Evolutionary conservation across 2,797 vertebrate genomes (phyloP).

Genomic region (Fratercula arctica): DNA sequence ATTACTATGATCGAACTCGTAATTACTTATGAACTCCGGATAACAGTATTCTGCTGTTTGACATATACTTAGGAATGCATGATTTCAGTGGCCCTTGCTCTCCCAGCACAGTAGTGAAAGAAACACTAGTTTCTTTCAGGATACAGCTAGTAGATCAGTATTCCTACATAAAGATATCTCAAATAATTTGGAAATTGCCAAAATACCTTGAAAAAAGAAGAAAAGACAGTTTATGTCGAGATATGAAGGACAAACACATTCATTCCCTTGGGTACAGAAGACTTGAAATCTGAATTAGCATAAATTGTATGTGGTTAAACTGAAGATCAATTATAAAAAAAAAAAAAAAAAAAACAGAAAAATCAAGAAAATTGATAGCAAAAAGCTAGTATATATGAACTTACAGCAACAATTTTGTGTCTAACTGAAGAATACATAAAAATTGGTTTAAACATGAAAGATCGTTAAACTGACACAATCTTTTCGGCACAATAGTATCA

Average conservation of each 20-base stretch:
- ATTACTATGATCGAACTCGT: neutral
- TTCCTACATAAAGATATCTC: neutral
- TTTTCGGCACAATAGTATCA: neutral
- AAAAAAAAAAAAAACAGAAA: neutral
- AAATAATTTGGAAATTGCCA: neutral
- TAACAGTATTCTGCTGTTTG: neutral
- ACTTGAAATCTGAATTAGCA: neutral
- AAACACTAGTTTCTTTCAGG: neutral
- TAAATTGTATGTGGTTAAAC: neutral
- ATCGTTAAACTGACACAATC: neutral
- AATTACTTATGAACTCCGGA: neutral
- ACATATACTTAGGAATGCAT: neutral
- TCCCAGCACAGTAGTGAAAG: neutral
- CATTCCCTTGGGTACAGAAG: neutral
- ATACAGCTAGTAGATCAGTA: neutral
- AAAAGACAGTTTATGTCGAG: neutral
- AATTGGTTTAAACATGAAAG: neutral
- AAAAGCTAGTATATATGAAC: neutral
- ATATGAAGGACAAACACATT: neutral
- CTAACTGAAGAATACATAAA: neutral
- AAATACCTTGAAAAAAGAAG: neutral
- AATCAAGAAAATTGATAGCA: neutral
- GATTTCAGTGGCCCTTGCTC: neutral
- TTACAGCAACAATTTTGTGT: neutral
- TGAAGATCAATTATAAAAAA: neutral